Percentiles rank a stretch among this genome's conserved stretches.
phyloP scores from a whole-genome alignment of 1,140 invertebrate species.

The Trachymyrmex septentrionalis region DNA sequence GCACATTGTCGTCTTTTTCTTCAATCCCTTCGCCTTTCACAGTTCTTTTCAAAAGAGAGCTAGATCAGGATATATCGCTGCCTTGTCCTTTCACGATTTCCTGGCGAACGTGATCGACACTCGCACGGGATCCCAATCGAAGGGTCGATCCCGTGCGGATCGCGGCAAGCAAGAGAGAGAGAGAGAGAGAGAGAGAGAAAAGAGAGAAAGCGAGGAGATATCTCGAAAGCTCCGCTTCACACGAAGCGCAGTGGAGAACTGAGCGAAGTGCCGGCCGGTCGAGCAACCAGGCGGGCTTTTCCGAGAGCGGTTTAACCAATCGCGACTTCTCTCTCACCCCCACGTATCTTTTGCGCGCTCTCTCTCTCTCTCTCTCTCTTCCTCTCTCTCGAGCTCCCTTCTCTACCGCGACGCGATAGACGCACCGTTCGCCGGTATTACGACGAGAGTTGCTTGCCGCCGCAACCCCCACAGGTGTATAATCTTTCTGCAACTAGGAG shows the following conservation, averaged over 20 bases:
- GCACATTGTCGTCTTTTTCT: slow-evolving; percentile 62
- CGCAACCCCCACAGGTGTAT: slow-evolving; percentile 43
- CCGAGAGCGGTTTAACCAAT: slow-evolving; percentile 79
- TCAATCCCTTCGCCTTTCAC: not conserved
- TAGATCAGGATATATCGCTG: not conserved
- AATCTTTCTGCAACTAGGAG: not conserved
- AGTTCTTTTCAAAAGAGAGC: not conserved
- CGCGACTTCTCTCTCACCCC: slow-evolving; percentile 74
- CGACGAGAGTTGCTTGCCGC: not conserved
- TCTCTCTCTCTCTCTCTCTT: slow-evolving; percentile 34
- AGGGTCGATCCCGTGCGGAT: slow-evolving; percentile 38
- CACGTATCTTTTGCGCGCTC: slow-evolving; percentile 64
- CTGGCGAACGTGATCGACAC: slow-evolving; percentile 12
- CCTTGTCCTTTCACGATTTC: not conserved
- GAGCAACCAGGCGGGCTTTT: slow-evolving; percentile 77
- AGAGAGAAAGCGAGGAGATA: slow-evolving; percentile 1
- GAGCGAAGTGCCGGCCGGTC: slow-evolving; percentile 80
- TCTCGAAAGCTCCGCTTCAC: slow-evolving; percentile 74
- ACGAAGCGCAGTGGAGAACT: slow-evolving; percentile 80
- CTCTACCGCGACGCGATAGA: slow-evolving; percentile 30
- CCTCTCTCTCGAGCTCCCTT: slow-evolving; percentile 36
- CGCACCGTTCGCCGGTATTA: slow-evolving; percentile 1
- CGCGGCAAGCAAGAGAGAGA: slow-evolving; percentile 22
- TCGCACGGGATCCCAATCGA: slow-evolving; percentile 31
- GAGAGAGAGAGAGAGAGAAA: not conserved